Conservation (phyloP, 2,113 vertebrate genomes). For the Excalfactoria chinensis region DNA sequence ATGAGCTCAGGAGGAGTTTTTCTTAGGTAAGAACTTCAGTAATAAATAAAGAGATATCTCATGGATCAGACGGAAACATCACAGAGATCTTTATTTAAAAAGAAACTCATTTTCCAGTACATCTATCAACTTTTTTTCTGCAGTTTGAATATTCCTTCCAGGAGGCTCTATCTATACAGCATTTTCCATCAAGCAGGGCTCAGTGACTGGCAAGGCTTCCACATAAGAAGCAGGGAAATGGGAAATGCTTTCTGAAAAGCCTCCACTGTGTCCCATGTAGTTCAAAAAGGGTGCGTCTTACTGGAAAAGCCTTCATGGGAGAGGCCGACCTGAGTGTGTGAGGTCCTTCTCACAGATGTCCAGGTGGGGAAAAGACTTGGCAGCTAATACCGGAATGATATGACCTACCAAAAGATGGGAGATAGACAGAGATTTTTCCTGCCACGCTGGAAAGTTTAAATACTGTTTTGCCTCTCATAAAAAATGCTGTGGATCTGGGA, state of each 20-base stretch:
- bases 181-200: neutral
- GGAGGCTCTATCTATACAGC: neutral
- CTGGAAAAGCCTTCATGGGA: neutral
- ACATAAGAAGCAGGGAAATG: constrained; percentile 20
- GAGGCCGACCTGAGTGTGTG: constrained; percentile 25
- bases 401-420: neutral
- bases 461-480: neutral
- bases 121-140: neutral
- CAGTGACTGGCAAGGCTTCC: neutral
- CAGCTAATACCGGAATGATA: neutral
- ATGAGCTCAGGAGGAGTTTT: neutral
- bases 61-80: neutral
- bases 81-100: neutral
- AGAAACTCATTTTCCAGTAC: neutral
- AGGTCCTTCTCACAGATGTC: constrained; percentile 37
- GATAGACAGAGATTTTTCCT: neutral
- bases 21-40: neutral
- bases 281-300: neutral
- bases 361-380: constrained; percentile 38
- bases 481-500: neutral
- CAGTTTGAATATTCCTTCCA: neutral
- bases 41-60: neutral
- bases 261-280: neutral
- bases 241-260: constrained; percentile 1
- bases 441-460: neutral